Evolutionary conservation across 2,888 invertebrate genomes (phyloP).

Genomic region (Perizoma affinitatum): DNA sequence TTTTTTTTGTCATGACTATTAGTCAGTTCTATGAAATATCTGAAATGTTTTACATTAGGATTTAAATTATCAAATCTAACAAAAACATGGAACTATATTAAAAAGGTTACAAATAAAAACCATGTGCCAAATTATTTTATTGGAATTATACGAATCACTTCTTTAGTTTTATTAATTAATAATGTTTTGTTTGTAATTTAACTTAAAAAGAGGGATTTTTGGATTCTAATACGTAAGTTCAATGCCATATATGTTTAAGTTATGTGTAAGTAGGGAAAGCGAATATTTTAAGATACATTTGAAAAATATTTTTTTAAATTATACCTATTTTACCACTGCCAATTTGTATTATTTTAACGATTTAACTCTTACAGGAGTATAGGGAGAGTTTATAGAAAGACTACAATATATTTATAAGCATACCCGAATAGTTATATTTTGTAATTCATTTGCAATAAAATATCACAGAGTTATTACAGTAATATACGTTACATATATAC

Average conservation of each 20-base stretch:
- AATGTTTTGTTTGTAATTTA: neutral
- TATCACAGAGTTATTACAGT: no score
- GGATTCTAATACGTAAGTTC: neutral
- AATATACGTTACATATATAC: no score
- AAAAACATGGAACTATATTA: slow-evolving; percentile 2
- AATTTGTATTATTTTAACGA: slow-evolving; percentile 3
- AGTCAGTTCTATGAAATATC: no score
- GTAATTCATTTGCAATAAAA: no score
- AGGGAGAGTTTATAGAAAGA: no score
- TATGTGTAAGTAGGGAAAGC: neutral
- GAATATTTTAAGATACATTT: neutral
- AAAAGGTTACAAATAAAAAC: slow-evolving; percentile 7
- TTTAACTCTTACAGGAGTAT: no score
- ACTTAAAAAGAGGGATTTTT: neutral
- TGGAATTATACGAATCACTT: slow-evolving; percentile 10
- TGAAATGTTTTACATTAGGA: no score
- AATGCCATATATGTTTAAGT: slow-evolving; percentile 30
- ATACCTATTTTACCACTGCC: neutral
- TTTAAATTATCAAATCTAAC: no score
- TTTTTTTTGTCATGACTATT: no score
- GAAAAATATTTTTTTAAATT: slow-evolving; percentile 5
- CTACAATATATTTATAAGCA: no score
- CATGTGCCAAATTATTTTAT: slow-evolving; percentile 34
- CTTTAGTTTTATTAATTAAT: no score
- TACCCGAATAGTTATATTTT: no score